phyloP scores from a whole-genome alignment of 2,113 vertebrate genomes.

The Centrocercus urophasianus region DNA sequence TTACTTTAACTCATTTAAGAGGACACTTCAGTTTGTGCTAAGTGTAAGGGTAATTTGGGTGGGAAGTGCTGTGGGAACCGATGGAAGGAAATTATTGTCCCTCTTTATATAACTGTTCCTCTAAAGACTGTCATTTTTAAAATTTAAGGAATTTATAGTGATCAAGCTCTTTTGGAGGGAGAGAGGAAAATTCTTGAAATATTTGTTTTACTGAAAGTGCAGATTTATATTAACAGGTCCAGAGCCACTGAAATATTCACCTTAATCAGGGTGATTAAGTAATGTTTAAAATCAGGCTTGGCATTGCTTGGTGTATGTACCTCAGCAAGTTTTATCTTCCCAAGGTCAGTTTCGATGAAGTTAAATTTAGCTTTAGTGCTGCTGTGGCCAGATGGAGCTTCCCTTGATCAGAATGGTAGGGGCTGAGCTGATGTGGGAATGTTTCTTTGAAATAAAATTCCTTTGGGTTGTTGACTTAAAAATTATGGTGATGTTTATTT shows the following conservation, averaged over 20 bases:
- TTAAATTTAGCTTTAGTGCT: not conserved
- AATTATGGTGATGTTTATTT: not conserved
- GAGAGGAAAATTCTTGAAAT: not conserved
- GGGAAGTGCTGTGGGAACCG: not conserved
- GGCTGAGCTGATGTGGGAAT: not conserved
- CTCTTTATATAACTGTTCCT: not conserved
- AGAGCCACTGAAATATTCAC: not conserved
- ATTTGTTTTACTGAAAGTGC: not conserved
- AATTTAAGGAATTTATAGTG: not conserved
- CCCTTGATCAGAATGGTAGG: not conserved
- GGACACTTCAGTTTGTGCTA: not conserved
- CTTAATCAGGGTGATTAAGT: not conserved
- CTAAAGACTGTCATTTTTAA: not conserved
- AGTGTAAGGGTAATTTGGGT: not conserved
- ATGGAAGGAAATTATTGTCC: not conserved
- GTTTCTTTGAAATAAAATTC: not conserved
- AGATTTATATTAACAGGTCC: not conserved
- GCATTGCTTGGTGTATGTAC: not conserved
- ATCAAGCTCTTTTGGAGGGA: not conserved
- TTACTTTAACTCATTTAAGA: not conserved
- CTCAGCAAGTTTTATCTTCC: not conserved
- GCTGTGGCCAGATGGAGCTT: not conserved
- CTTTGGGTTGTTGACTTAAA: not conserved
- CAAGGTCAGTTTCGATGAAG: not conserved
- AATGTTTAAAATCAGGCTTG: not conserved